A percentile compares a stretch with the other conserved stretches of the same genome.
These are phyloP conservation scores for Ammodytes marinus DNA, from an alignment of 2,113 vertebrate species.

Conservation along the genomic window DNA sequence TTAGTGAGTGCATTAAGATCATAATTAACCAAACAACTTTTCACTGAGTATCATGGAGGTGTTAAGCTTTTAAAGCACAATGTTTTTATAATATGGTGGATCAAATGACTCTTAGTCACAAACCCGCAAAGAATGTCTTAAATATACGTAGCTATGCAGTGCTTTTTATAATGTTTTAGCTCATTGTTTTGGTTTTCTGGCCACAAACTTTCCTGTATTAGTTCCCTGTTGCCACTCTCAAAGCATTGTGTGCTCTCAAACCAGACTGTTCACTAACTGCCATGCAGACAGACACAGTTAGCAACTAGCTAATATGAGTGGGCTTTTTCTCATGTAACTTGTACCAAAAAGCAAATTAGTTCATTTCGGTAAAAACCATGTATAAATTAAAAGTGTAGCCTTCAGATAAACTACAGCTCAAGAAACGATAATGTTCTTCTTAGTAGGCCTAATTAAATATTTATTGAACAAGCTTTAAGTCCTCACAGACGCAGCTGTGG, in stretches of 20 bases:
- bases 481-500: background rate
- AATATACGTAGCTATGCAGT: background rate
- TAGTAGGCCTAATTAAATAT: background rate
- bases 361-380: background rate
- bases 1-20: conserved; percentile 4
- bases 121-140: background rate
- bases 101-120: background rate
- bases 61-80: background rate
- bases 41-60: background rate
- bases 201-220: background rate
- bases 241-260: background rate
- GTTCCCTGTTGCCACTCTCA: background rate
- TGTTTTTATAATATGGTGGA: background rate
- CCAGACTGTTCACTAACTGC: background rate
- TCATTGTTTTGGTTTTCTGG: background rate
- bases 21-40: conserved; percentile 9
- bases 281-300: background rate
- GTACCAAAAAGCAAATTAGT: background rate
- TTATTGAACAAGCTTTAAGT: conserved; percentile 1
- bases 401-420: background rate
- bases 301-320: background rate
- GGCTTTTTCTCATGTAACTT: background rate
- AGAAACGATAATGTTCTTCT: background rate
- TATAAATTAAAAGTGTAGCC: background rate
- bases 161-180: background rate